Base-by-base conservation (phyloP, 2,888 invertebrate species). In the Cordilura impudica region DNA sequence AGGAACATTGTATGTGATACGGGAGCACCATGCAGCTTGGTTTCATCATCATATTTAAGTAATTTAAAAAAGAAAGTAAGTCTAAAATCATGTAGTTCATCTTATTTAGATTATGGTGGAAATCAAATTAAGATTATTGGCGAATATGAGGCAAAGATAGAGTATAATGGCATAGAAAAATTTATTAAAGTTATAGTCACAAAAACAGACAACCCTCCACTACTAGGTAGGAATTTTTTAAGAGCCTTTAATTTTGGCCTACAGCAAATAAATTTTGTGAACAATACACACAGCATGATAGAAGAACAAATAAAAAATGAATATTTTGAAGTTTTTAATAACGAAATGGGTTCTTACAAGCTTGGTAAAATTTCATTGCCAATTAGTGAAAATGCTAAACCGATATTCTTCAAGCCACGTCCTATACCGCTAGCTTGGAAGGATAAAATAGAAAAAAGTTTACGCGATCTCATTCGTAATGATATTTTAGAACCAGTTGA, bases 401-500 rank as follows among this genome's bases (percentile, higher is more conserved):
- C 67, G n/a, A 21, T n/a, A n/a, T 75, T 51, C 58, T 73, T 23
- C 47, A 65, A 65, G 43, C 65, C 78, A n/a, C 26, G 65, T 10
- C 65, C 49, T 18, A 18, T 73, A 18, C 72, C 63, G 10, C 26
- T 72, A 6, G 78, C 73, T 14, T 63, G 67, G 74, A 66, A 66
- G 49, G 47, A 14, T 16, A 63, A 67, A 67, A 26, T 61, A 35
- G 69, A 73, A 73, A 63, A 61, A 18, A 31, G 67, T 10, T 53
- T 73, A 31, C 26, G 53, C 12, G 47, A 67, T 12, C 29, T 54
- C 10, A 66, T 72, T n/a, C 19, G 51, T 54, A 31, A n/a, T n/a
- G n/a, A n/a, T n/a, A n/a, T n/a, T n/a, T n/a, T n/a, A n/a, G n/a
- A n/a, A n/a, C n/a, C n/a, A n/a, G 74, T 81, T 8, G 61, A 70